phyloP scores from a whole-genome alignment of 1,140 invertebrate species.

The Drosophila melanica region DNA sequence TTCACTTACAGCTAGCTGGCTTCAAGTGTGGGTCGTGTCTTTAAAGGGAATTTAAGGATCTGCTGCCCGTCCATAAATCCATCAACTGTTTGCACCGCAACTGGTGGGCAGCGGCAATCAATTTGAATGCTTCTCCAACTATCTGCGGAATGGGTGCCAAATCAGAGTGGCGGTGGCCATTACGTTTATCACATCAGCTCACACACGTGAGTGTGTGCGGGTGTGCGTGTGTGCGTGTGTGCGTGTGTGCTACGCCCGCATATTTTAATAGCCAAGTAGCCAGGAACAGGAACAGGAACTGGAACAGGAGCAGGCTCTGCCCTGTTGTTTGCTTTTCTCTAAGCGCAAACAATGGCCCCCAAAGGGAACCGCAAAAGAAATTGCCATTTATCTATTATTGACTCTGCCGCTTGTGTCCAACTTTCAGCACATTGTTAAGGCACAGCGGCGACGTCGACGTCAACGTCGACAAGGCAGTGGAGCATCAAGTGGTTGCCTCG shows the following conservation, averaged over 20 bases:
- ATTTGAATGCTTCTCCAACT: constrained; percentile 57
- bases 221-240: constrained; percentile 21
- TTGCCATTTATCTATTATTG: constrained; percentile 81
- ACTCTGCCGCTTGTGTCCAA: constrained; percentile 49
- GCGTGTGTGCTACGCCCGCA: constrained; percentile 52
- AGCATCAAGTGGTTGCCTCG: constrained; percentile 55
- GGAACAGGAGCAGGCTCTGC: constrained; percentile 2
- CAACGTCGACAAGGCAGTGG: neutral
- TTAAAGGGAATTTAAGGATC: constrained; percentile 30
- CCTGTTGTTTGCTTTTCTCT: constrained; percentile 66
- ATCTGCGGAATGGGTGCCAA: neutral
- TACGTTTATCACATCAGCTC: constrained; percentile 67
- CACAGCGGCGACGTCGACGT: neutral
- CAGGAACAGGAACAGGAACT: neutral
- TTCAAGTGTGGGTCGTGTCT: neutral
- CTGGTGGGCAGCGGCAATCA: constrained; percentile 57
- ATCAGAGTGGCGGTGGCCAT: constrained; percentile 59
- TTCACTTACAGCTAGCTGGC: constrained; percentile 2
- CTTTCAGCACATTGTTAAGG: constrained; percentile 49
- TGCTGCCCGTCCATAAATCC: constrained; percentile 37
- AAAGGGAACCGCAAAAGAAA: constrained; percentile 64
- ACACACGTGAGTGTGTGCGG: constrained; percentile 25
- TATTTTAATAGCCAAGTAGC: constrained; percentile 81
- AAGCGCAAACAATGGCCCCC: constrained; percentile 68
- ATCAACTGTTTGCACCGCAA: constrained; percentile 30